Evolutionary conservation across 2,797 vertebrate species (phyloP).

Genomic region (Ataeniobius toweri): DNA sequence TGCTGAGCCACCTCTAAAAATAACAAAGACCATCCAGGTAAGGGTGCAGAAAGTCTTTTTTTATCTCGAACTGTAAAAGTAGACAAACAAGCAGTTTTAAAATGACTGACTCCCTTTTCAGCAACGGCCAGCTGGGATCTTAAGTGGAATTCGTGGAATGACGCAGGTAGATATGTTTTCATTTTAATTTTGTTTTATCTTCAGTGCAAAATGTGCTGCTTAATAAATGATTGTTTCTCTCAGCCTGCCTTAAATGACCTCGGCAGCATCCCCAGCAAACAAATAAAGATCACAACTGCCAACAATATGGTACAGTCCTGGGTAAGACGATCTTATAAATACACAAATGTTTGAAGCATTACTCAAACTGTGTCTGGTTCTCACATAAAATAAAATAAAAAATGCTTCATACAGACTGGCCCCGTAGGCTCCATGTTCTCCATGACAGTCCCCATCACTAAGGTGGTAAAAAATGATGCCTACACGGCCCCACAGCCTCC

Average conservation of each 20-base stretch:
- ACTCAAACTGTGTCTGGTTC: accelerated
- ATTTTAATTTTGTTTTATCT: neutral
- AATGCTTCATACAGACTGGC: conserved; percentile 74
- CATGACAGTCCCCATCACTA: conserved; percentile 89
- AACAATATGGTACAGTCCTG: conserved; percentile 77
- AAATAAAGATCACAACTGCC: conserved; percentile 87
- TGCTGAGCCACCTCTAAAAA: conserved; percentile 84
- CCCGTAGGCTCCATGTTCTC: conserved; percentile 82
- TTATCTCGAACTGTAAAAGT: neutral
- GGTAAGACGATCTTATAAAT: conserved; percentile 56
- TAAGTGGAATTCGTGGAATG: conserved; percentile 68
- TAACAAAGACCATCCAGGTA: conserved; percentile 98
- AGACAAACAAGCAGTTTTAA: neutral
- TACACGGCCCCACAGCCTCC: conserved; percentile 86
- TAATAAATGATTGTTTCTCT: conserved; percentile 2
- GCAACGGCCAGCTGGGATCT: conserved; percentile 79
- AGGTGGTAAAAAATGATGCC: conserved; percentile 95
- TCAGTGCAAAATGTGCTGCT: neutral
- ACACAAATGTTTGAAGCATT: neutral
- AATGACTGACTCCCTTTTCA: conserved; percentile 33
- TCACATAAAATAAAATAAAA: neutral
- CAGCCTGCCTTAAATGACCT: conserved; percentile 75
- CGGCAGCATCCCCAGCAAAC: conserved; percentile 84
- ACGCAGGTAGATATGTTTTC: conserved; percentile 58
- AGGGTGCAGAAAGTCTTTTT: neutral